Percentiles rank a stretch among this genome's conserved stretches.
Evolutionary conservation across 1,140 invertebrate species (phyloP).

Genomic region (Calephelis virginiensis): DNA sequence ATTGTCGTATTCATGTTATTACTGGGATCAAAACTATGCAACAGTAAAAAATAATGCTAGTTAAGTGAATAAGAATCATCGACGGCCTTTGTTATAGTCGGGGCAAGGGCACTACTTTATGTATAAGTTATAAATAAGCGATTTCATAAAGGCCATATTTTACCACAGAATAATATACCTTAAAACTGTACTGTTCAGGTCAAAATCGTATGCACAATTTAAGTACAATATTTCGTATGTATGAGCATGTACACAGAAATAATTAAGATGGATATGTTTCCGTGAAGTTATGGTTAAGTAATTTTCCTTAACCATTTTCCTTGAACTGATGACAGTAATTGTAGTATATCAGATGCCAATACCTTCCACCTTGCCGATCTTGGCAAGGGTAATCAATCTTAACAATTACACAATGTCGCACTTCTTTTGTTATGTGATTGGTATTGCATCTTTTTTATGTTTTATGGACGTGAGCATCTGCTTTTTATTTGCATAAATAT

Average conservation of each 20-base stretch:
- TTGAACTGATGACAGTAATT: conserved; percentile 7
- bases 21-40: neutral
- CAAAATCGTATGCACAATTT: neutral
- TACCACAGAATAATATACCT: neutral
- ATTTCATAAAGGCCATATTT: conserved; percentile 8
- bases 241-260: conserved; percentile 4
- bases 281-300: conserved; percentile 6
- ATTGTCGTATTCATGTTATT: too few species aligned
- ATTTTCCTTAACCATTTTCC: conserved; percentile 11
- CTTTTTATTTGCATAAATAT: too few species aligned
- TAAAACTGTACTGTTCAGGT: neutral
- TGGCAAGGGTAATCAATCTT: too few species aligned
- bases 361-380: too few species aligned
- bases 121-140: conserved; percentile 1
- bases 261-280: conserved; percentile 15
- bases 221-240: conserved; percentile 1
- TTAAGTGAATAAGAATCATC: neutral
- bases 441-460: too few species aligned
- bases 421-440: too few species aligned
- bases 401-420: too few species aligned
- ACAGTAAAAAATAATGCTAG: neutral
- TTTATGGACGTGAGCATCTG: too few species aligned
- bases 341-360: too few species aligned
- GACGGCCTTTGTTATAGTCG: conserved; percentile 1
- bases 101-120: conserved; percentile 10